Base-by-base conservation (phyloP, 2,888 invertebrate genomes). In the Mesoligia furuncula region DNA sequence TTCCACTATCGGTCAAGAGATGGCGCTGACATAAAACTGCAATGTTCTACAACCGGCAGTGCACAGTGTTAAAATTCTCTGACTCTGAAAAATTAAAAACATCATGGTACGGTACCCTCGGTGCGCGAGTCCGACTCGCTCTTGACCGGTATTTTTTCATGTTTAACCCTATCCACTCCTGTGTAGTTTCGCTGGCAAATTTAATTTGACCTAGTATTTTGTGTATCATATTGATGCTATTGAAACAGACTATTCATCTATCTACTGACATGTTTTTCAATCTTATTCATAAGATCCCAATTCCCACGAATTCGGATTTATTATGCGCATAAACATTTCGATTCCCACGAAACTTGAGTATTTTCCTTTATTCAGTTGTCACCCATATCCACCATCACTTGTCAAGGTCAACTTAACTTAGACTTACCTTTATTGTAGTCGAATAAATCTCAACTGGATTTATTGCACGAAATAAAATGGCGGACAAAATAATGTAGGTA, bases 361-460 rank as follows among this genome's bases (percentile, higher is more conserved):
- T 66, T 59, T 73, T 48, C n/a, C n/a, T 17, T 54, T 39, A 77
- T 66, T 74, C 42, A 67, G 24, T 76, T 51, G 62, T 67, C 61
- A 75, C 39, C 9, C 6, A 31, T 9, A 62, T 66, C 48, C n/a
- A 66, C 48, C 8, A 61, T 51, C 70, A 61, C 67, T 73, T 67
- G 24, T 27, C 48, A 75, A 80, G 79, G 75, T 69, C 31, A 70
- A 79, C 17, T 20, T 66, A 51, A 64, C 42, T 36, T 71, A 71
- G 54, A 74, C 66, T 71, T 73, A 62, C 66, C n/a, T 83, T 87
- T 77, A 87, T 69, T 79, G 80, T 81, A 69, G 71, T 73, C 70
- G n/a, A 88, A 89, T 87, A 88, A 87, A 89, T 89, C 84, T 81
- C 61, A 39, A 75, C 73, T 62, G 61, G 59, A 69, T 83, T 89